phyloP scores from a whole-genome alignment of 2,888 invertebrate species.

The Sceliomorpha sp. region DNA sequence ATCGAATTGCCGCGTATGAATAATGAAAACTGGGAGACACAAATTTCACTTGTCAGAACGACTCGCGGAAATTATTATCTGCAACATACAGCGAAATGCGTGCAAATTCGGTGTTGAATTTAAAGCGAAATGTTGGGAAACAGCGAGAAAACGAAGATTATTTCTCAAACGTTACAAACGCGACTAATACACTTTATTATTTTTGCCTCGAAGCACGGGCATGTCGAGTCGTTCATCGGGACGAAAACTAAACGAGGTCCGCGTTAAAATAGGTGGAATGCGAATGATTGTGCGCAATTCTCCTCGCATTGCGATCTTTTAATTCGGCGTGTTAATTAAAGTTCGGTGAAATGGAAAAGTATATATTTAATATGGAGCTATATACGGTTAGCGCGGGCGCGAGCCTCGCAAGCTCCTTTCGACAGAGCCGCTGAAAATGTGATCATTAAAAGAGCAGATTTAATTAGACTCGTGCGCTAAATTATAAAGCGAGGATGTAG shows the following conservation, averaged over 20 bases:
- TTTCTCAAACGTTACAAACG: slow-evolving; percentile 7
- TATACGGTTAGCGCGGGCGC: slow-evolving; percentile 6
- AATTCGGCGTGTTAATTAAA: slow-evolving; percentile 51
- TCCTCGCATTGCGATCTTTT: slow-evolving; percentile 38
- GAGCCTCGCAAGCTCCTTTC: slow-evolving; percentile 35
- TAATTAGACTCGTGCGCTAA: slow-evolving; percentile 32
- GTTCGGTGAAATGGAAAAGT: slow-evolving; percentile 40
- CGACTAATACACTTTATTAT: slow-evolving; percentile 16
- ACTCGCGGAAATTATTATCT: neutral
- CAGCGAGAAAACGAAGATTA: slow-evolving; percentile 7
- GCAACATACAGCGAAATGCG: neutral
- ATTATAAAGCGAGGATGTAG: slow-evolving; percentile 22
- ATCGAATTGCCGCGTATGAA: too few species aligned
- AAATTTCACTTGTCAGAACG: neutral
- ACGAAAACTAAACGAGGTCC: slow-evolving; percentile 33
- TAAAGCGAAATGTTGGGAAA: too few species aligned
- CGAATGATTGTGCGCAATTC: slow-evolving; percentile 44
- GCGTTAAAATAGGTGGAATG: slow-evolving; percentile 35
- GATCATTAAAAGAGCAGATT: slow-evolving; percentile 41
- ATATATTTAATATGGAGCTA: slow-evolving; percentile 34
- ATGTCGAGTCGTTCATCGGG: slow-evolving; percentile 11
- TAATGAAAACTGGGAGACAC: neutral
- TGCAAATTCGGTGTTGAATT: neutral
- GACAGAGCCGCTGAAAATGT: slow-evolving; percentile 31
- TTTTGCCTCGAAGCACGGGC: slow-evolving; percentile 5